Percentiles rank a stretch among this genome's conserved stretches.
phyloP scores from a whole-genome alignment of 2,113 vertebrate genomes.

The Zapornia atra region DNA sequence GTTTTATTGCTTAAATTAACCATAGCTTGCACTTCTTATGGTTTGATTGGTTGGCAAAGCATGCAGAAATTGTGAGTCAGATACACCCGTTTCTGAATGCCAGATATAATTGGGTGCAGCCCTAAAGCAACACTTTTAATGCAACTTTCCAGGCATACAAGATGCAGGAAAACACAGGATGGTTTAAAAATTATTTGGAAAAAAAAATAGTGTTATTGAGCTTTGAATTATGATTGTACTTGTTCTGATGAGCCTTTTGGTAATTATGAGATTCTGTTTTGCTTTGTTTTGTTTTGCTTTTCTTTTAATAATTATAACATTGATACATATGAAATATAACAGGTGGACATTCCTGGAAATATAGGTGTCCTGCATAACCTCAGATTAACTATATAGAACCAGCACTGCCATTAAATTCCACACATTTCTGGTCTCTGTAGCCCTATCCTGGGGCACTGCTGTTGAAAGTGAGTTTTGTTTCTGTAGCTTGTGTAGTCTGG shows the following conservation, averaged over 20 bases:
- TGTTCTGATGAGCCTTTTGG: not conserved
- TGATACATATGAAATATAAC: not conserved
- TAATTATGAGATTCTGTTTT: not conserved
- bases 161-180: not conserved
- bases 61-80: constrained; percentile 71
- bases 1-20: constrained; percentile 65
- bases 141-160: constrained; percentile 40
- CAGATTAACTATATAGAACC: not conserved
- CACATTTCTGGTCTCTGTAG: not conserved
- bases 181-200: not conserved
- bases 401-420: not conserved
- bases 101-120: constrained; percentile 38
- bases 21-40: constrained; percentile 22
- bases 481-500: not conserved
- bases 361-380: not conserved
- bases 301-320: not conserved
- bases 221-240: not conserved
- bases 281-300: no score
- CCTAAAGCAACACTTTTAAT: constrained; percentile 35
- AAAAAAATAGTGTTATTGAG: not conserved
- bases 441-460: not conserved
- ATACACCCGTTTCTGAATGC: constrained; percentile 64
- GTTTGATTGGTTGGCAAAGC: constrained; percentile 61
- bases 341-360: not conserved
- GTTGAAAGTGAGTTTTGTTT: not conserved